These are phyloP conservation scores for Nymphalis c-album DNA, from an alignment of 2,888 invertebrate genomes.

Conservation along the genomic window DNA sequence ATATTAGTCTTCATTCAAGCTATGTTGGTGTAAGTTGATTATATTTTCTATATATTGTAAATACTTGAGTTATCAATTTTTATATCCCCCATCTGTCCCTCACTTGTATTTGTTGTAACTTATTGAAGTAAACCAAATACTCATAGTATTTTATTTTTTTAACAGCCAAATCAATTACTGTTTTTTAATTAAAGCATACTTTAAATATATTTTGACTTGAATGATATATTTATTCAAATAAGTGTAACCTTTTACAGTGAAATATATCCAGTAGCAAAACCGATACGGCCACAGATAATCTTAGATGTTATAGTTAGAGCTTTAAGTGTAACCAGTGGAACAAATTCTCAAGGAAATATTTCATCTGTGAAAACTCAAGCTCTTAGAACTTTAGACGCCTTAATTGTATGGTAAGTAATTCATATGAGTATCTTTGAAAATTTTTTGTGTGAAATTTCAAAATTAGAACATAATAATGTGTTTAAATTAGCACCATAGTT, in stretches of 20 bases:
- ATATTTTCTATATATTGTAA: neutral
- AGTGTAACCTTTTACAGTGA: conserved; percentile 52
- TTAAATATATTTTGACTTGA: neutral
- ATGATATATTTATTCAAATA: too few species aligned
- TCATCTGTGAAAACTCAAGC: conserved; percentile 58
- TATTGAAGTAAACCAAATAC: too few species aligned
- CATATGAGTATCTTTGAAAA: too few species aligned
- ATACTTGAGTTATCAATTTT: too few species aligned
- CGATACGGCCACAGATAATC: conserved; percentile 61
- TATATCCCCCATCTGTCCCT: too few species aligned
- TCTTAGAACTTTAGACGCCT: conserved; percentile 64
- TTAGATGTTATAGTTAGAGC: conserved; percentile 62
- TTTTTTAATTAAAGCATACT: neutral
- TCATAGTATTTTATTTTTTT: too few species aligned
- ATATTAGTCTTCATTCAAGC: conserved; percentile 71
- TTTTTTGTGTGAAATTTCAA: too few species aligned
- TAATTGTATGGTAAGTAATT: conserved; percentile 63
- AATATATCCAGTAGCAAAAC: conserved; percentile 68
- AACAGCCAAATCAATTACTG: too few species aligned
- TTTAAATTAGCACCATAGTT: too few species aligned
- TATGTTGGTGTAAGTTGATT: conserved; percentile 70
- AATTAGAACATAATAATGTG: too few species aligned
- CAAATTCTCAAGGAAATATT: conserved; percentile 44
- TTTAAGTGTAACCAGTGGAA: conserved; percentile 56
- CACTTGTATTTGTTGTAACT: too few species aligned